Percentiles rank a stretch among this genome's conserved stretches.
Conservation (phyloP, 2,797 vertebrate species). For the Salmo trutta region DNA sequence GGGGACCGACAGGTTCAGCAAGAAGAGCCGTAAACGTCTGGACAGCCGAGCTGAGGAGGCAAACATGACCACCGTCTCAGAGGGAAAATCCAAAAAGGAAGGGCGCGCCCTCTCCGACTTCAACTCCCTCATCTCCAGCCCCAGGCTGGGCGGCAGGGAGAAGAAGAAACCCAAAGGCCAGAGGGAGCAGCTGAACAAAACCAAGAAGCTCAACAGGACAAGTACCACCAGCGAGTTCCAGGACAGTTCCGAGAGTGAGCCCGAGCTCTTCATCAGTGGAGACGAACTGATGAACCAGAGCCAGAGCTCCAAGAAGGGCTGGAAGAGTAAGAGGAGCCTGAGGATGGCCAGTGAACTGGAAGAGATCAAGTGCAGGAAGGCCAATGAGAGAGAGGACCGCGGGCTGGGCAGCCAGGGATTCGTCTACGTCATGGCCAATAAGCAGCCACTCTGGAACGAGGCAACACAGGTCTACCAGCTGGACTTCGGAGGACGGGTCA, state of each 20-base stretch:
- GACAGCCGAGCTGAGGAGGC: conserved; percentile 91
- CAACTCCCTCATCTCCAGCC: conserved; percentile 94
- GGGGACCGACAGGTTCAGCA: conserved; percentile 90
- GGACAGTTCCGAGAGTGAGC: conserved; percentile 98
- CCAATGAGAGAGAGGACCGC: conserved; percentile 93
- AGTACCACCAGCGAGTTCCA: conserved; percentile 93
- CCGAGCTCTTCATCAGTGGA: conserved; percentile 94
- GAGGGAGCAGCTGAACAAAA: conserved; percentile 89
- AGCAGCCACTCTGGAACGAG: conserved; percentile 97
- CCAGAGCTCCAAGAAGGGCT: conserved; percentile 96
- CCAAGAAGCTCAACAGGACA: conserved; percentile 92
- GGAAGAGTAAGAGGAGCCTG: conserved; percentile 94
- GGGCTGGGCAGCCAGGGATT: conserved; percentile 96
- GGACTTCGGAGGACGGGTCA: conserved; percentile 96
- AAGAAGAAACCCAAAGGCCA: conserved; percentile 97
- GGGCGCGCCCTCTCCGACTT: conserved; percentile 90
- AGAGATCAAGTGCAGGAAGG: conserved; percentile 94
- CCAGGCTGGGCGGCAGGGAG: conserved; percentile 89
- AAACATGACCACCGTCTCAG: conserved; percentile 86
- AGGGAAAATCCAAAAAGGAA: conserved; percentile 92
- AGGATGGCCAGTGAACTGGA: conserved; percentile 90
- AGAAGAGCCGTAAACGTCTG: conserved; percentile 92
- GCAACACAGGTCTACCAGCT: conserved; percentile 98
- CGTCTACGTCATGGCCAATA: conserved; percentile 98
- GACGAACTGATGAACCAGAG: conserved; percentile 99